Evolutionary conservation across 2,113 vertebrate genomes (phyloP), one percentile per base, ranked within the genome.

Genomic region (Odontophorus gujanensis): DNA sequence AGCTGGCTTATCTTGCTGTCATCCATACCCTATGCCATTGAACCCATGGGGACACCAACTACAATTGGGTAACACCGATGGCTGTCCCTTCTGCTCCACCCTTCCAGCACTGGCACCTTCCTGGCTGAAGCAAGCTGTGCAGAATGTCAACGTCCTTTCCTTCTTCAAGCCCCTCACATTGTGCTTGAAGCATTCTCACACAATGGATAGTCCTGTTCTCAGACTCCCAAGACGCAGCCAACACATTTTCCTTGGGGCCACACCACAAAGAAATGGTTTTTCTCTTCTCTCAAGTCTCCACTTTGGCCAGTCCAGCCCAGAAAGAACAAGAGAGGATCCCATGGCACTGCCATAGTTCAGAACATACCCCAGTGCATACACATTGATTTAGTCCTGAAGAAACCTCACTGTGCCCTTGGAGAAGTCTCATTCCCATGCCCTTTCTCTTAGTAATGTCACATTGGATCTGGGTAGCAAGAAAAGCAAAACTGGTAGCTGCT

Each of bases 401-500:
- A 68, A 22, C 47, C 53, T 50, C 25, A 45, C 59, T 93, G 62
- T 55, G 75, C 48, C 59, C 63, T 90, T 69, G 87, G 87, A 95
- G 91, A 95, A 93, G 72, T 67, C 43, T 16, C 28, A 51, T 47
- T 83, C 48, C 40, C 82, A 72, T 38, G 76, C n/a, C 45, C 69
- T 81, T 89, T 75, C 81, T 91, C 72, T 90, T 91, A 90, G 90
- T 38, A 90, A 69, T 48, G 71, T 43, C 72, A 59, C n/a, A 36
- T 75, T 2, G 58, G 40, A 85, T 63, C 51, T 19, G n/a, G 38
- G 26, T 67, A 45, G 24, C n/a, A 50, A 88, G 68, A 58, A 67
- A 75, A 55, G n/a, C 8, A 48, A 19, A 51, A 34, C 16, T 58
- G 17, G 36, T 30, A 57, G 20, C 13, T 80, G 36, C 45, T 75